Evolutionary conservation across 2,888 invertebrate genomes (phyloP), one percentile per base, ranked within the genome.

Genomic region (Orgyia antiqua): DNA sequence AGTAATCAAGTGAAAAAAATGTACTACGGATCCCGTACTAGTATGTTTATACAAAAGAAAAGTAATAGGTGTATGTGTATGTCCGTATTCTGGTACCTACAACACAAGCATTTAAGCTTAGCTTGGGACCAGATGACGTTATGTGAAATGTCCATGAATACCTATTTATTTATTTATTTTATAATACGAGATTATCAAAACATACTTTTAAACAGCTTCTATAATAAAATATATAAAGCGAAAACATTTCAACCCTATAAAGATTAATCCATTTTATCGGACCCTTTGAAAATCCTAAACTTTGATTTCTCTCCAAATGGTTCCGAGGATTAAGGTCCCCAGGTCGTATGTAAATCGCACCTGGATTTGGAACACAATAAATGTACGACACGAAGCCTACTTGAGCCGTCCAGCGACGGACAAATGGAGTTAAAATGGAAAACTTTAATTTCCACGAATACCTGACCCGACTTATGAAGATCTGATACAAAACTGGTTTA

Each of bases 281-380:
- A 44, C 48, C 51, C 49, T 50, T 42, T 45, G 47, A 45, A 48
- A 48, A 48, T 52, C 52, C 53, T 47, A 46, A 54, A 52, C 51
- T 66, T 59, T 58, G 58, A 58, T 60, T 64, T 57, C 52, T 44
- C 46, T 54, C 50, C 43, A 42, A 55, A 55, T 45, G 56, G 45
- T 54, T 50, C 39, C 39, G 9, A 28, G 68, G 65, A 67, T 68
- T 67, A 66, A 54, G n/a, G 44, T 42, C 38, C 46, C 41, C 56
- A 52, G 56, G 58, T 58, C 55, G 57, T 66, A 68, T 68, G 67
- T 62, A 68, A 68, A 68, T 68, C 40, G 57, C 50, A 45, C 48
- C 55, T 47, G 54, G 51, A 54, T 51, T 46, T 47, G 39, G 34
- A 37, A 54, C 45, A 50, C 47, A 59, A 64, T 63, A 58, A 57